Percentiles rank a stretch among this genome's conserved stretches.
These are phyloP conservation scores for Artemisiospiza belli DNA, from an alignment of 2,113 vertebrate species.

Conservation along the genomic window DNA sequence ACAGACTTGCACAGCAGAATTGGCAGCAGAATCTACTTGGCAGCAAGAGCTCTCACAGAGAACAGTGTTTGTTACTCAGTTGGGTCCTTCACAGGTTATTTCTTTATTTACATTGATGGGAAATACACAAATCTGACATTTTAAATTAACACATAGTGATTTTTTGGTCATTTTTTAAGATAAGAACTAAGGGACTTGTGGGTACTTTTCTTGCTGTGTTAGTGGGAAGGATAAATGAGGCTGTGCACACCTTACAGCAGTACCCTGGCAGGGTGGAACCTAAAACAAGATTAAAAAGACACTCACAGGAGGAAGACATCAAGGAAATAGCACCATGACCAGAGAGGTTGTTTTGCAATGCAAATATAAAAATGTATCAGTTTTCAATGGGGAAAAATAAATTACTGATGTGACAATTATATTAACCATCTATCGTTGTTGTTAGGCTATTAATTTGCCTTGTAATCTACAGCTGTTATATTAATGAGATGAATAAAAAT, in stretches of 20 bases:
- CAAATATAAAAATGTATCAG: not conserved
- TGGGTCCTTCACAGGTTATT: not conserved
- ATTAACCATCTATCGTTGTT: not conserved
- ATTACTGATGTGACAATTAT: not conserved
- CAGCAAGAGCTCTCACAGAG: not conserved
- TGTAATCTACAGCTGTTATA: constrained; percentile 7
- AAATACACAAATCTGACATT: not conserved
- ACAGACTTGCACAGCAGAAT: not conserved
- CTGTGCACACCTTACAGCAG: not conserved
- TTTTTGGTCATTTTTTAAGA: not conserved
- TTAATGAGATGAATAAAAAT: constrained; percentile 13
- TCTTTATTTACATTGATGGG: not conserved
- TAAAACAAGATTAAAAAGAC: not conserved
- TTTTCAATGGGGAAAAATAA: not conserved
- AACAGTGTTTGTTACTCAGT: not conserved
- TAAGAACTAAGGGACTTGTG: not conserved
- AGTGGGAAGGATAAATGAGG: not conserved
- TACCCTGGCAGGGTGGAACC: not conserved
- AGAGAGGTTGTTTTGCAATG: not conserved
- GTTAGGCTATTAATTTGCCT: constrained; percentile 23
- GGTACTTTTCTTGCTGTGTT: not conserved
- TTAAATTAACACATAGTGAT: not conserved
- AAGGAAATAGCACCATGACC: not conserved
- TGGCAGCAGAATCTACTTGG: constrained; percentile 1
- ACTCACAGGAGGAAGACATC: not conserved